Percentiles rank a stretch among this genome's conserved stretches.
Evolutionary conservation across 2,888 invertebrate genomes (phyloP).

Genomic region (Carcina quercana): DNA sequence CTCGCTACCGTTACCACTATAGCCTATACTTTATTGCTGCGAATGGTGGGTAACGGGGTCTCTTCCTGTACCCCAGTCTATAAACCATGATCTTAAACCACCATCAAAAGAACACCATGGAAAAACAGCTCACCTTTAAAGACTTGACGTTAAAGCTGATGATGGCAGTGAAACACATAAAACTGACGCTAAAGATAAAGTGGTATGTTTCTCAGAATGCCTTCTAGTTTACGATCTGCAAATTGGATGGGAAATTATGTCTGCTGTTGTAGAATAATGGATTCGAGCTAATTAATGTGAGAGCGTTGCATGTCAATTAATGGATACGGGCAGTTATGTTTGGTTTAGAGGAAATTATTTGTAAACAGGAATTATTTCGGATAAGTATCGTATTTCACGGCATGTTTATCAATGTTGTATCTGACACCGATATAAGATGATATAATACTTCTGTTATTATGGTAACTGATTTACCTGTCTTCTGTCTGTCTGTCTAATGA

Average conservation of each 20-base stretch:
- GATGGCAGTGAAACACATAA: slow-evolving; percentile 14
- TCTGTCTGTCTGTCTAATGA: no score
- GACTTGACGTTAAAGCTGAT: not conserved
- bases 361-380: no score
- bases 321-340: no score
- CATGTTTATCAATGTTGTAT: no score
- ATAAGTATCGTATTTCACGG: no score
- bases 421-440: no score
- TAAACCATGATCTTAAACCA: slow-evolving; percentile 19
- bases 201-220: slow-evolving; percentile 22
- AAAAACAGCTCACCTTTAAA: not conserved
- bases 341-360: no score
- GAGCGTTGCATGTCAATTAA: slow-evolving; percentile 13
- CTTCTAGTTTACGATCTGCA: slow-evolving; percentile 33
- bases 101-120: slow-evolving; percentile 9
- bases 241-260: slow-evolving; percentile 34
- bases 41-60: slow-evolving; percentile 36
- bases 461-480: no score
- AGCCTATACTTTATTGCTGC: slow-evolving; percentile 36
- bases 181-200: slow-evolving; percentile 12
- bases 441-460: no score
- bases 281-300: slow-evolving; percentile 19
- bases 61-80: slow-evolving; percentile 33
- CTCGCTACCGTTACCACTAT: slow-evolving; percentile 37
- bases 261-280: slow-evolving; percentile 4